Conservation (phyloP, 2,113 vertebrate species). For the Bufo bufo region DNA sequence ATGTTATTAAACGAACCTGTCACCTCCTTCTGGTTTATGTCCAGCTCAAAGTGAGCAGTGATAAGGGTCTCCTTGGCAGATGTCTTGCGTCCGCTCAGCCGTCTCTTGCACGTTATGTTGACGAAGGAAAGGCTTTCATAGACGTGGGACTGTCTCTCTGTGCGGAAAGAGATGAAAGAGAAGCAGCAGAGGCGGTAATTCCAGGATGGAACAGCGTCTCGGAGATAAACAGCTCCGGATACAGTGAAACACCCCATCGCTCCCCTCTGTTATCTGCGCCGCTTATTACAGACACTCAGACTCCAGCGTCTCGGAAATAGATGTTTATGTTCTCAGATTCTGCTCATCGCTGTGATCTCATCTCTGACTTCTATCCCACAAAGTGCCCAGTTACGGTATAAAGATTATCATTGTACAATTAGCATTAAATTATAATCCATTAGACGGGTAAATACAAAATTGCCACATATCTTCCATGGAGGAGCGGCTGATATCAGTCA, state of each 20-base stretch:
- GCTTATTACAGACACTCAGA: background rate
- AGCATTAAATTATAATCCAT: background rate
- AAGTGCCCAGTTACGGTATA: no score
- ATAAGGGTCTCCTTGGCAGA: conserved; percentile 83
- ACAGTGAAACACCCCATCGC: conserved; percentile 1
- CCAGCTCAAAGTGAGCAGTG: conserved; percentile 91
- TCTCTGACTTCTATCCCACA: background rate
- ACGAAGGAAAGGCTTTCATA: conserved; percentile 92
- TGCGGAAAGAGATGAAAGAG: conserved; percentile 74
- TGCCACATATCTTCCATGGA: no score
- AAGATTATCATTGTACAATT: no score
- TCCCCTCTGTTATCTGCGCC: background rate
- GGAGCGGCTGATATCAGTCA: no score
- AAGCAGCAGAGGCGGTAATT: conserved; percentile 66
- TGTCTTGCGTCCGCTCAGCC: conserved; percentile 78
- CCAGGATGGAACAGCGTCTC: background rate
- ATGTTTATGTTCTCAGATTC: background rate
- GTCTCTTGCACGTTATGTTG: conserved; percentile 89
- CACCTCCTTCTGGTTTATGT: conserved; percentile 93
- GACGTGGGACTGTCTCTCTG: conserved; percentile 86
- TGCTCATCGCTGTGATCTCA: background rate
- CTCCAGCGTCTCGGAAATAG: background rate
- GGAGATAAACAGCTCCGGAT: background rate
- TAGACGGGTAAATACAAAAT: no score
- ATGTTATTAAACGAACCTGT: conserved; percentile 90